Conservation (phyloP, 1,140 invertebrate genomes). For the Sipha flava region DNA sequence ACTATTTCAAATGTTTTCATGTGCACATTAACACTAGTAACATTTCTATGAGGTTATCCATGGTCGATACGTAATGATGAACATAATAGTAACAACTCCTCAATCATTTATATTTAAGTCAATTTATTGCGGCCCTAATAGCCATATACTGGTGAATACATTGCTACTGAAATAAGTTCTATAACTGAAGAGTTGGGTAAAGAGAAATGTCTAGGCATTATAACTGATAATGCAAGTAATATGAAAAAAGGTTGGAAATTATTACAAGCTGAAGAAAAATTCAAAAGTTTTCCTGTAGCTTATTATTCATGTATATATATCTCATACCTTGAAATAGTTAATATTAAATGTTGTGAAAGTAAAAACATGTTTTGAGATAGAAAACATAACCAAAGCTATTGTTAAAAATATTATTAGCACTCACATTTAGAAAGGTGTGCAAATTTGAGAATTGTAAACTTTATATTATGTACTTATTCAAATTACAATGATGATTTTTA, state of each 20-base stretch:
- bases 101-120: background rate
- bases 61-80: too few species aligned
- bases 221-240: background rate
- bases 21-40: too few species aligned
- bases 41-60: too few species aligned
- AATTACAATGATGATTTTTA: background rate
- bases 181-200: background rate
- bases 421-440: background rate
- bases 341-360: background rate
- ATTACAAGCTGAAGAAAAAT: background rate
- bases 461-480: background rate
- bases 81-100: background rate
- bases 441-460: background rate
- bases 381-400: background rate
- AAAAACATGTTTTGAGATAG: background rate
- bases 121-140: background rate
- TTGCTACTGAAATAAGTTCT: background rate
- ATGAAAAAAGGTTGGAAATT: background rate
- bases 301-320: background rate
- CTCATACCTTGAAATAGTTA: background rate
- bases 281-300: background rate
- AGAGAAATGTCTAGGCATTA: background rate
- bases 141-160: background rate
- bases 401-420: background rate
- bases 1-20: too few species aligned